Conservation (phyloP, 1,140 invertebrate species). For the Ceratoteleas bidentatus region DNA sequence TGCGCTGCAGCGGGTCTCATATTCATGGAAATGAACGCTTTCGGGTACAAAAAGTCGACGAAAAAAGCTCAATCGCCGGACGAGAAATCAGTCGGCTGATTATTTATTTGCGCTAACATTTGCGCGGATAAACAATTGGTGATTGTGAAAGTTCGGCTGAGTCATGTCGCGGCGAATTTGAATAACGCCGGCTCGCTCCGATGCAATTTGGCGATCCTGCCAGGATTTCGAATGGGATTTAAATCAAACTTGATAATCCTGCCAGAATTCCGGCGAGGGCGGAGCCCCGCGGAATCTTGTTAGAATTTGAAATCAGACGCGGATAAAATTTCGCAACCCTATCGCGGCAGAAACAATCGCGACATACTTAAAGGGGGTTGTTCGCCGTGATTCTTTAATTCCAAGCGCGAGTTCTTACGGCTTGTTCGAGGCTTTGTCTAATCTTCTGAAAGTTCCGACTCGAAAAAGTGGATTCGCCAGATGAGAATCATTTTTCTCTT, state of each 20-base stretch:
- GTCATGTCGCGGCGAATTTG: neutral
- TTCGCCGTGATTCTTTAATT: too few species aligned
- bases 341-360: too few species aligned
- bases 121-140: conserved; percentile 23
- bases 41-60: neutral
- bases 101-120: conserved; percentile 19
- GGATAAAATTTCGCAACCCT: too few species aligned
- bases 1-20: conserved; percentile 29
- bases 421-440: too few species aligned
- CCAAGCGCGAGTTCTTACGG: too few species aligned
- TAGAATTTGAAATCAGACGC: too few species aligned
- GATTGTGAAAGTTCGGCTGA: conserved; percentile 17
- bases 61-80: neutral
- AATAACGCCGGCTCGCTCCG: neutral
- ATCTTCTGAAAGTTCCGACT: too few species aligned
- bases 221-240: neutral
- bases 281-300: too few species aligned
- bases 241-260: conserved; percentile 1
- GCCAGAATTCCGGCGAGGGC: neutral
- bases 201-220: neutral
- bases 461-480: too few species aligned
- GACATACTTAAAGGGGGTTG: too few species aligned
- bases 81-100: conserved; percentile 15
- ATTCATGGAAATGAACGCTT: conserved; percentile 37
- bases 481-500: neutral